Base-by-base conservation (phyloP, 30 jellyfish, hydroid and myxozoan species). In the Aurelia sp. region DNA sequence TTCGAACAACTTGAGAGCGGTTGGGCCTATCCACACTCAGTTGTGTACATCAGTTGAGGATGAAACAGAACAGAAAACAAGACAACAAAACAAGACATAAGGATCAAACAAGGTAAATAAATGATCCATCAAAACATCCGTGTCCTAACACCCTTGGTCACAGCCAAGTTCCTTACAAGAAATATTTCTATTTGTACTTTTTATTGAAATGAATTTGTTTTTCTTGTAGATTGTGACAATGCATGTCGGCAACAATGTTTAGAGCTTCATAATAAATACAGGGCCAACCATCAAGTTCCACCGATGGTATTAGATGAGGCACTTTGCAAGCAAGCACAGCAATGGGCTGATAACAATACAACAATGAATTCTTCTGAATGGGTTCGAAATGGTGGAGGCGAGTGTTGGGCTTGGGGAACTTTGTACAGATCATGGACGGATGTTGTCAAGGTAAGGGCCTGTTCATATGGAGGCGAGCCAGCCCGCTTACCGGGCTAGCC, bases 401-500 rank as follows among this genome's bases (percentile, higher is more conserved):
- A 92, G 41, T 92, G 98, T 71, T 92, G 98, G 98, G 98, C 98
- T 12, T 92, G 95, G 94, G 98, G 98, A 30, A 80, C 66, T 30
- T 68, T 92, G 10, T 92, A 78, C 60, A 90, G 95, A 27, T 77
- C 96, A 17, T 92, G 98, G 98, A 79, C 64, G 23, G 91, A 91
- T 18, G 97, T 86, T 13, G 71, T 92, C 48, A 92, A 92, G 88
- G 94, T 85, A 44, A 72, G 3, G 15, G n/a, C n/a, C n/a, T n/a
- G n/a, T n/a, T n/a, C n/a, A n/a, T n/a, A n/a, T n/a, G n/a, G n/a
- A n/a, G n/a, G n/a, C n/a, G n/a, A n/a, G n/a, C n/a, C n/a, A n/a
- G n/a, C n/a, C n/a, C n/a, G n/a, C n/a, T n/a, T n/a, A n/a, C n/a
- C n/a, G n/a, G n/a, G n/a, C n/a, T n/a, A n/a, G n/a, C n/a, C n/a